Evolutionary conservation across 2,888 invertebrate genomes (phyloP), one percentile per base, ranked within the genome.

Genomic region (Isotomurus palustris): DNA sequence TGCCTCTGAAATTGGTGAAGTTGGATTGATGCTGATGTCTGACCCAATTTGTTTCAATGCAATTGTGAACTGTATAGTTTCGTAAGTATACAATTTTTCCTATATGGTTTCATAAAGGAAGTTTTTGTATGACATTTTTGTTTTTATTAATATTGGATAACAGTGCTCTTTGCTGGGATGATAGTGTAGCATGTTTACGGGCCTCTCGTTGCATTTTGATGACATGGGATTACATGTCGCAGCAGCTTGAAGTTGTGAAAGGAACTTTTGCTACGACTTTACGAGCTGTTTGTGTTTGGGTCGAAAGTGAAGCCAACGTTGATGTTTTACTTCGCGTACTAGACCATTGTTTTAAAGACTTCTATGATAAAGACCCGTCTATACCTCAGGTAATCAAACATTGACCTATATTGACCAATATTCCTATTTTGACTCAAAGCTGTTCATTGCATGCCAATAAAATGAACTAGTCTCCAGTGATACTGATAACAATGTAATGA

Each of bases 131-230:
- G 17, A 36, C 45, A 53, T 25, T 8, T 45, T 45, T 27, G 28
- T 17, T 44, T 17, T 19, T 24, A 28, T 27, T 45, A 32, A 10
- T 27, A 21, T 29, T 29, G 24, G 21, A 43, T 57, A 58, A 14
- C 40, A 70, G 70, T 22, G 66, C 67, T 2, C 27, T 70, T 8
- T 59, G 58, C 25, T 68, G 70, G 68, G 62, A 70, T 24, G 67
- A 66, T 40, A 65, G 64, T 53, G 47, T 47, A 25, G 67, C 64
- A 2, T 60, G 55, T 32, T 45, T 66, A 6, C 64, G 54, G 29
- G 67, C 70, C 14, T 45, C 60, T 5, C 53, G 64, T 17, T 62
- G 63, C 29, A 54, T 70, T 40, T 21, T 66, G 2, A 32, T 64
- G 43, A 56, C 63, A 1, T 62, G 66, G 67, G 38, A 49, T 28